A percentile compares a stretch with the other conserved stretches of the same genome.
Evolutionary conservation across 2,888 invertebrate genomes (phyloP).

Genomic region (Andrena trimmerana): DNA sequence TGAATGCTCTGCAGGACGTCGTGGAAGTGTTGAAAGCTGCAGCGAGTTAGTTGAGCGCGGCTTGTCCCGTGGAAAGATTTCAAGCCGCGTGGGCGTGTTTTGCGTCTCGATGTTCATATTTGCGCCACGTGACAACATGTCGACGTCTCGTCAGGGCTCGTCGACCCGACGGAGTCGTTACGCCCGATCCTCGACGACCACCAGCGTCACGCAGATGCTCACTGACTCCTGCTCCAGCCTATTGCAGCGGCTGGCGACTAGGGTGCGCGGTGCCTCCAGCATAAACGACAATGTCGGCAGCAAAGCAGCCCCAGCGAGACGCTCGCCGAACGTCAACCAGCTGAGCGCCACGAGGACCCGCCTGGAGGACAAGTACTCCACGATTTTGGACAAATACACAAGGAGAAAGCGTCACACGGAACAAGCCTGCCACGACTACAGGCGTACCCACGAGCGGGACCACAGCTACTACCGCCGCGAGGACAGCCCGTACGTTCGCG

Average conservation of each 20-base stretch:
- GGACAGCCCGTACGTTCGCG: conserved; percentile 79
- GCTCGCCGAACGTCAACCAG: conserved; percentile 68
- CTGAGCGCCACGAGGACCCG: conserved; percentile 88
- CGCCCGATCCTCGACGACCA: conserved; percentile 91
- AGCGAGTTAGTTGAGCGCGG: not conserved
- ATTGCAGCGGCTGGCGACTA: conserved; percentile 91
- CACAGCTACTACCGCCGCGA: conserved; percentile 73
- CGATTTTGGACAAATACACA: conserved; percentile 90
- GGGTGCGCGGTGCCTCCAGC: conserved; percentile 91
- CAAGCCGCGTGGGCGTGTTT: not conserved
- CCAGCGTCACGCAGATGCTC: conserved; percentile 94
- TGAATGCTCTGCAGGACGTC: not conserved
- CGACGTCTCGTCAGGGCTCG: conserved; percentile 83
- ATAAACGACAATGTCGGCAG: conserved; percentile 81
- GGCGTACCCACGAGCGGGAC: conserved; percentile 67
- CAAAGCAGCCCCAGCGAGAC: conserved; percentile 46
- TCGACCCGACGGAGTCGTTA: conserved; percentile 89
- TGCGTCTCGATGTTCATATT: conserved; percentile 82
- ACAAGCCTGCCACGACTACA: conserved; percentile 44
- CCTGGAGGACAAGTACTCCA: conserved; percentile 92
- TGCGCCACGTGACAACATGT: conserved; percentile 79
- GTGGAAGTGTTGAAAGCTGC: not conserved
- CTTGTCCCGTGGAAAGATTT: not conserved
- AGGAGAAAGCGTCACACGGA: conserved; percentile 81
- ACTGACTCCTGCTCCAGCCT: conserved; percentile 95